A percentile compares a stretch with the other conserved stretches of the same genome.
Conservation (phyloP, 2,113 vertebrate species). For the Amia ocellicauda region DNA sequence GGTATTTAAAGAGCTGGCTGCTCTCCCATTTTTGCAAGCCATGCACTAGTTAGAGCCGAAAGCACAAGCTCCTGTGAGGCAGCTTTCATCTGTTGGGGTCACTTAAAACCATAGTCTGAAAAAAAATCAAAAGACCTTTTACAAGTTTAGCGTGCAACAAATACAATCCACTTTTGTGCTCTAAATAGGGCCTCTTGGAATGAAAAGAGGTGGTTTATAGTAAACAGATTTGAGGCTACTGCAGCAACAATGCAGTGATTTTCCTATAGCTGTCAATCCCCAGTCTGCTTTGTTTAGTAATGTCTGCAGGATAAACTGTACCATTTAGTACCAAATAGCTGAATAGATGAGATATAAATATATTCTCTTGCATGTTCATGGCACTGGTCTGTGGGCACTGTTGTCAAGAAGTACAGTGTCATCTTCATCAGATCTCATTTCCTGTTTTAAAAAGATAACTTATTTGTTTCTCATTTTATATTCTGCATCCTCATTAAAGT, state of each 20-base stretch:
- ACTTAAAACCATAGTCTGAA: slow-evolving; percentile 26
- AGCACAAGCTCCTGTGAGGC: slow-evolving; percentile 33
- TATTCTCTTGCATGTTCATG: no score
- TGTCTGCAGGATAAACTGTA: slow-evolving; percentile 52
- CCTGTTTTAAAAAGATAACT: no score
- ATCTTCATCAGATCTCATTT: no score
- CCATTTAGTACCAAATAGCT: no score
- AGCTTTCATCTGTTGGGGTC: slow-evolving; percentile 29
- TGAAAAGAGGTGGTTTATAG: slow-evolving; percentile 38
- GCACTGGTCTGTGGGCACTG: no score
- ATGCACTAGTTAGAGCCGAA: slow-evolving; percentile 32
- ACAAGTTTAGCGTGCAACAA: slow-evolving; percentile 41
- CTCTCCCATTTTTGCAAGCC: slow-evolving; percentile 35
- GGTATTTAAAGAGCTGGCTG: slow-evolving; percentile 34
- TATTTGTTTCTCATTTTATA: no score
- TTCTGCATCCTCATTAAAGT: no score
- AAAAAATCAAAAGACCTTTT: slow-evolving; percentile 51
- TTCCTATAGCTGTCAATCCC: slow-evolving; percentile 36
- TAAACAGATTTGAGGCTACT: slow-evolving; percentile 35
- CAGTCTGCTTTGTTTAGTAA: slow-evolving; percentile 54
- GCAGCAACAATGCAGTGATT: slow-evolving; percentile 52
- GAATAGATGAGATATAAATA: no score
- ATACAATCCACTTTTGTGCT: slow-evolving; percentile 47
- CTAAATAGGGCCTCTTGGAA: slow-evolving; percentile 56
- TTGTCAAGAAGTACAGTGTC: no score